phyloP scores from a whole-genome alignment of 2,113 vertebrate species.

The Chaetorhynchus papuensis region DNA sequence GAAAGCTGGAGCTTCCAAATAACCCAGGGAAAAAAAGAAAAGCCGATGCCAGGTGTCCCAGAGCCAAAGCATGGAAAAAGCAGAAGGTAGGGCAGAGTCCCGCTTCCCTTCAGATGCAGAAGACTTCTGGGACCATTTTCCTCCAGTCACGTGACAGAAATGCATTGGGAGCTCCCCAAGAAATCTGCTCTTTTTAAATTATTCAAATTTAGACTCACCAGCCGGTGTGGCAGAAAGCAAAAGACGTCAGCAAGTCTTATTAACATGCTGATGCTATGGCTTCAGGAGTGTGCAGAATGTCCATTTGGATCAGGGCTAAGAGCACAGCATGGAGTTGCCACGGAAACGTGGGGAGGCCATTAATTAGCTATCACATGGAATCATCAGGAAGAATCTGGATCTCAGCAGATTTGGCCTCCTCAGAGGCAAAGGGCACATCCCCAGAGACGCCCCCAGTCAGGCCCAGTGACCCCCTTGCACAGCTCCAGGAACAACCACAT shows the following conservation, averaged over 20 bases:
- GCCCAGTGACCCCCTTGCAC: not conserved
- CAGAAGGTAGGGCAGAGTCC: not conserved
- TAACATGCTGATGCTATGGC: conserved; percentile 69
- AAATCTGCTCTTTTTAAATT: conserved; percentile 7
- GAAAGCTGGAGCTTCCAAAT: not conserved
- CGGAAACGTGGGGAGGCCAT: conserved; percentile 63
- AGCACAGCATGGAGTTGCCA: conserved; percentile 65
- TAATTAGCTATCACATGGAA: conserved; percentile 71
- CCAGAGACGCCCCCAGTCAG: not conserved
- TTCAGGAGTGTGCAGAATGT: conserved; percentile 59
- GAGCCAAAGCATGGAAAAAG: not conserved
- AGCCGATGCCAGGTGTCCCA: not conserved
- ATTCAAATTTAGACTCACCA: conserved; percentile 61
- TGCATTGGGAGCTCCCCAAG: not conserved
- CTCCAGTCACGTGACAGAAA: not conserved
- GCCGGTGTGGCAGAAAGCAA: conserved; percentile 51
- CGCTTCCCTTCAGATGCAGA: not conserved
- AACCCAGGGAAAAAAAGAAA: not conserved
- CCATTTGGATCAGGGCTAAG: conserved; percentile 66
- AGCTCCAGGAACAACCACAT: not conserved
- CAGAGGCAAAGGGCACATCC: conserved; percentile 15
- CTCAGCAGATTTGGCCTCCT: conserved; percentile 27
- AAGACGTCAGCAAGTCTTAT: conserved; percentile 49
- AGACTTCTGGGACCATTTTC: not conserved
- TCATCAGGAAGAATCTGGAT: conserved; percentile 53